phyloP scores from a whole-genome alignment of 53 echinoderm and acorn worm species.

The Holothuria scabra region DNA sequence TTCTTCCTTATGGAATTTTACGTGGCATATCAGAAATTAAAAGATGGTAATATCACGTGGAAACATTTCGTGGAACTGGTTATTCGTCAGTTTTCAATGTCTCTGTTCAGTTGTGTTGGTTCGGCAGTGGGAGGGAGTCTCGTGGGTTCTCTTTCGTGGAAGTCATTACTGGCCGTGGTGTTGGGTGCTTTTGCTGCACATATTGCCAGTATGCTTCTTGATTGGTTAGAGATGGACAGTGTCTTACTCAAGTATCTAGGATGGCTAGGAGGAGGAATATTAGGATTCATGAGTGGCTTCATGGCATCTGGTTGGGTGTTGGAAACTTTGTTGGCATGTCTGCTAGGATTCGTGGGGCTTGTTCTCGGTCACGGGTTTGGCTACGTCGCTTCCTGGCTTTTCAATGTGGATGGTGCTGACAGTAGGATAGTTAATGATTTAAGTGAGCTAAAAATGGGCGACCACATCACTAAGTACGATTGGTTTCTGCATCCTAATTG shows the following conservation, averaged over 20 bases:
- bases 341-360: conserved; percentile 30
- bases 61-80: conserved; percentile 42
- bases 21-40: conserved; percentile 5
- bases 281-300: conserved; percentile 19
- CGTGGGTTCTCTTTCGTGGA: neutral
- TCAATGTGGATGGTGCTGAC: neutral
- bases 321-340: conserved; percentile 19
- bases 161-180: conserved; percentile 12
- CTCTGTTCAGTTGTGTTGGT: conserved; percentile 27
- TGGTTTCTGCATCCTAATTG: conserved; percentile 43
- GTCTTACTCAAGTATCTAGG: conserved; percentile 11
- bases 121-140: conserved; percentile 30
- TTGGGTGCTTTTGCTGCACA: neutral
- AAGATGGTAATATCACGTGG: conserved; percentile 25
- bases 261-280: conserved; percentile 32
- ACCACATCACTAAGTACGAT: conserved; percentile 37
- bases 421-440: conserved; percentile 2
- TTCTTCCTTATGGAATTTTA: conserved; percentile 34
- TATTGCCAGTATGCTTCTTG: conserved; percentile 27
- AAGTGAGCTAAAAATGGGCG: conserved; percentile 10
- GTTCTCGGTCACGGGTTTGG: conserved; percentile 13
- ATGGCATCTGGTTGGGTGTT: conserved; percentile 20
- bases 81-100: conserved; percentile 41
- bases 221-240: neutral
- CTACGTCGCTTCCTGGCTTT: conserved; percentile 12